A percentile compares a stretch with the other conserved stretches of the same genome.
Evolutionary conservation across 2,113 vertebrate species (phyloP).

Genomic region (Vidua chalybeata): DNA sequence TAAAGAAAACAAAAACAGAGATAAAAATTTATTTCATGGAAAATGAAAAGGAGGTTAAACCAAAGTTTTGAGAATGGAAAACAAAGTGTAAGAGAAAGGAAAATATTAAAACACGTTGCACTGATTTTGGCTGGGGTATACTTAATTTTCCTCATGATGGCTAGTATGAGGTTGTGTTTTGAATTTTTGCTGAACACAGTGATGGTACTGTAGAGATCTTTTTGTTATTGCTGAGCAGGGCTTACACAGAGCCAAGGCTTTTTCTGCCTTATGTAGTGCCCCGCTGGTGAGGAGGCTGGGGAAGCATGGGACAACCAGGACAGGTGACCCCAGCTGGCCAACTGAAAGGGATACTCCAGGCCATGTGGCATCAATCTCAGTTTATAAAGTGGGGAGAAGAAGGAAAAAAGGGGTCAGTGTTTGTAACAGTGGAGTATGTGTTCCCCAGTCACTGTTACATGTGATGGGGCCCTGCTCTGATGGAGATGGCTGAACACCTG

Average conservation of each 20-base stretch:
- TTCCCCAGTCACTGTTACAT: rapidly evolving
- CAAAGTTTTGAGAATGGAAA: not conserved
- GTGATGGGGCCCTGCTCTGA: not conserved
- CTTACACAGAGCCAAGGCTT: not conserved
- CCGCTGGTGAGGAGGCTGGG: rapidly evolving
- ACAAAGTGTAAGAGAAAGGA: not conserved
- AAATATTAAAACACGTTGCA: not conserved
- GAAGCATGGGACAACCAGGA: not conserved
- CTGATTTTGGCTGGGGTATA: not conserved
- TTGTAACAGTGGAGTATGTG: not conserved
- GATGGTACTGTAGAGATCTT: too few species aligned
- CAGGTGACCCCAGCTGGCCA: not conserved
- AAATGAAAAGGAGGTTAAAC: not conserved
- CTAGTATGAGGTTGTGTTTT: not conserved
- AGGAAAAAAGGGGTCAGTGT: not conserved
- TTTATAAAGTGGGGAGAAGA: not conserved
- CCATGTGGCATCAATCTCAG: not conserved
- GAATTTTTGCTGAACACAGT: not conserved
- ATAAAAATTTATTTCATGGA: not conserved
- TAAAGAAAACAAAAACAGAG: not conserved
- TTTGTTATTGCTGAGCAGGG: not conserved
- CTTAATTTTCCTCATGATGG: not conserved
- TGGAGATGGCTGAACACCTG: not conserved
- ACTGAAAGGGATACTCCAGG: not conserved
- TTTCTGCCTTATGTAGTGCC: not conserved